These are phyloP conservation scores for Poeciliopsis retropinna DNA, from an alignment of 2,113 vertebrate genomes.

Conservation along the genomic window DNA sequence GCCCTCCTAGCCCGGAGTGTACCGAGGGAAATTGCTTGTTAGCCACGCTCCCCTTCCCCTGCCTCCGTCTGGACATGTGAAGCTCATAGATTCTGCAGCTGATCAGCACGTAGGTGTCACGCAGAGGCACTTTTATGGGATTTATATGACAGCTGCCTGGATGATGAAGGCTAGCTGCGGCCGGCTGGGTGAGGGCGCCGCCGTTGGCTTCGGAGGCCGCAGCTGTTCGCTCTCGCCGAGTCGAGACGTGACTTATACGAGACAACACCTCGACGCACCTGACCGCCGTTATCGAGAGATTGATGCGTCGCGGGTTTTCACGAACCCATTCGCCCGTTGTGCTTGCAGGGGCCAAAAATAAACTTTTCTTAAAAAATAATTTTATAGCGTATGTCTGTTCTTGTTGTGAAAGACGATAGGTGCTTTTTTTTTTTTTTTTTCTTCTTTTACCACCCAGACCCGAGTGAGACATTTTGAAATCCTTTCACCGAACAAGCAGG, in stretches of 20 bases:
- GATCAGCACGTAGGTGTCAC: slow-evolving; percentile 45
- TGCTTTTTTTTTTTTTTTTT: background rate
- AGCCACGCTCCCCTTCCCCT: background rate
- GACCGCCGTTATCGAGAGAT: slow-evolving; percentile 12
- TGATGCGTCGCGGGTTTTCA: background rate
- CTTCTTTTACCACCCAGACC: background rate
- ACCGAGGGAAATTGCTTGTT: slow-evolving; percentile 11
- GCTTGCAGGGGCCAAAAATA: background rate
- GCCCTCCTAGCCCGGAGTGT: background rate
- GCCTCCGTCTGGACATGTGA: slow-evolving; percentile 21
- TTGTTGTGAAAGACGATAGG: background rate
- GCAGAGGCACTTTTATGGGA: slow-evolving; percentile 44
- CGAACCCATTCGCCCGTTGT: background rate
- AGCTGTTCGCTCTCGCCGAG: slow-evolving; percentile 44
- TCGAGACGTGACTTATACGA: slow-evolving; percentile 23
- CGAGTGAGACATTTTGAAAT: background rate
- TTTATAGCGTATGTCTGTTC: background rate
- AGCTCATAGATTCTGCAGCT: slow-evolving; percentile 44
- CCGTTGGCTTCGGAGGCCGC: slow-evolving; percentile 34
- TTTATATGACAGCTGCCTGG: slow-evolving; percentile 34
- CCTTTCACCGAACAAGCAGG: background rate
- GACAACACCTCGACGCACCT: background rate
- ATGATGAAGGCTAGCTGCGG: slow-evolving; percentile 19
- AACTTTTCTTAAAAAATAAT: background rate
- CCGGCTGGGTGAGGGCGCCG: slow-evolving; percentile 6